Conservation (phyloP, 2,888 invertebrate genomes). For the Epinotia nisella region DNA sequence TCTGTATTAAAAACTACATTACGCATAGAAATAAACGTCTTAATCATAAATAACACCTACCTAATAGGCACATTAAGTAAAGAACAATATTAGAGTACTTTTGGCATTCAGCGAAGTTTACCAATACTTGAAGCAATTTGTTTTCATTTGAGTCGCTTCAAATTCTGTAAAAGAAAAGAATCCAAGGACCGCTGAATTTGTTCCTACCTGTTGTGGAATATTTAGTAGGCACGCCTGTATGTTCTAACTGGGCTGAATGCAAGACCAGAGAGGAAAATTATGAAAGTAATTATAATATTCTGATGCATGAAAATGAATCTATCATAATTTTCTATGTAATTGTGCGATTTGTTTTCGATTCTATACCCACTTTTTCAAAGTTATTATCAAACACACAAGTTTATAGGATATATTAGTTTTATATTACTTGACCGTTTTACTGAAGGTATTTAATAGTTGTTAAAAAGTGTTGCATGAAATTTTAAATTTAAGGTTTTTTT, state of each 20-base stretch:
- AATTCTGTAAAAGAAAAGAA: conserved; percentile 14
- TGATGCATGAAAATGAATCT: too few species aligned
- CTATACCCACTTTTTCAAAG: too few species aligned
- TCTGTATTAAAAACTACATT: too few species aligned
- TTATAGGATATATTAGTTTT: too few species aligned
- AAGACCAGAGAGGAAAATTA: neutral
- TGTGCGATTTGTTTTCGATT: too few species aligned
- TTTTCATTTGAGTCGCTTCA: conserved; percentile 25
- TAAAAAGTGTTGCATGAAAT: too few species aligned
- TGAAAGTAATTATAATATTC: neutral
- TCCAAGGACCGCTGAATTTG: neutral
- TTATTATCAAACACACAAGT: too few species aligned
- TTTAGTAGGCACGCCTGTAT: neutral
- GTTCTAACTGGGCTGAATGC: neutral
- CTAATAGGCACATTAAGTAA: conserved; percentile 1
- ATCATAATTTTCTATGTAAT: too few species aligned
- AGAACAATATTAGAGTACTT: neutral
- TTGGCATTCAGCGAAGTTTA: conserved; percentile 8
- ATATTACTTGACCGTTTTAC: too few species aligned
- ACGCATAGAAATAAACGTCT: neutral
- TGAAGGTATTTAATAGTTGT: too few species aligned
- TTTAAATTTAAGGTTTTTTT: too few species aligned
- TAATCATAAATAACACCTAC: neutral
- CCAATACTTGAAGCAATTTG: conserved; percentile 14
- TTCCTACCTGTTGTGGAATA: conserved; percentile 1